Percentiles rank a stretch among this genome's conserved stretches.
Evolutionary conservation across 1,140 invertebrate genomes (phyloP).

Genomic region (Asbolus verrucosus): DNA sequence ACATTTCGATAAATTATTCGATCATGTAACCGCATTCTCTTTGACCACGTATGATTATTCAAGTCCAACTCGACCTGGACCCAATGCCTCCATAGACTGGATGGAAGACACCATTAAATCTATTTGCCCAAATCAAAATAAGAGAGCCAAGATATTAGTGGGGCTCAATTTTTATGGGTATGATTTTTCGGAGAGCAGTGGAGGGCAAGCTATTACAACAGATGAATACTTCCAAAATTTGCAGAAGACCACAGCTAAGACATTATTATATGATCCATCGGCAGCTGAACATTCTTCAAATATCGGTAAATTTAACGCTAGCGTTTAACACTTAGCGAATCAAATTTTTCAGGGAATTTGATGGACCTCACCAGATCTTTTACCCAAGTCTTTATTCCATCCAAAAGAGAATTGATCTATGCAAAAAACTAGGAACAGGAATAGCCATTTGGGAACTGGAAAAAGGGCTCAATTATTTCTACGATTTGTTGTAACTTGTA

Average conservation of each 20-base stretch:
- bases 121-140: conserved; percentile 74
- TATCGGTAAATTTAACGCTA: no score
- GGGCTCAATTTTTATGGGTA: conserved; percentile 96
- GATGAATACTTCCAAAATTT: conserved; percentile 81
- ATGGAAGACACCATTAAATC: conserved; percentile 81
- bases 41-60: conserved; percentile 97
- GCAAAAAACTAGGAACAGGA: conserved; percentile 82
- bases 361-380: conserved; percentile 78
- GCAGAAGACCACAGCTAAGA: conserved; percentile 74
- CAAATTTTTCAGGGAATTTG: conserved; percentile 59
- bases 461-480: conserved; percentile 95
- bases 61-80: conserved; percentile 82
- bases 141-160: conserved; percentile 83
- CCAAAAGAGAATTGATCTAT: conserved; percentile 82
- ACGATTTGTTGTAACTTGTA: conserved; percentile 84
- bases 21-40: conserved; percentile 86
- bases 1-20: conserved; percentile 82
- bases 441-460: conserved; percentile 96
- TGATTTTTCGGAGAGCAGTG: conserved; percentile 82
- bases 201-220: conserved; percentile 82
- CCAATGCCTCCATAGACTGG: conserved; percentile 91
- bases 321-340: no score
- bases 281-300: conserved; percentile 89
- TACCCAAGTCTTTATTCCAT: conserved; percentile 92
- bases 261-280: conserved; percentile 81